Conservation (phyloP, 2,888 invertebrate genomes). For the Caenorhabditis afra region DNA sequence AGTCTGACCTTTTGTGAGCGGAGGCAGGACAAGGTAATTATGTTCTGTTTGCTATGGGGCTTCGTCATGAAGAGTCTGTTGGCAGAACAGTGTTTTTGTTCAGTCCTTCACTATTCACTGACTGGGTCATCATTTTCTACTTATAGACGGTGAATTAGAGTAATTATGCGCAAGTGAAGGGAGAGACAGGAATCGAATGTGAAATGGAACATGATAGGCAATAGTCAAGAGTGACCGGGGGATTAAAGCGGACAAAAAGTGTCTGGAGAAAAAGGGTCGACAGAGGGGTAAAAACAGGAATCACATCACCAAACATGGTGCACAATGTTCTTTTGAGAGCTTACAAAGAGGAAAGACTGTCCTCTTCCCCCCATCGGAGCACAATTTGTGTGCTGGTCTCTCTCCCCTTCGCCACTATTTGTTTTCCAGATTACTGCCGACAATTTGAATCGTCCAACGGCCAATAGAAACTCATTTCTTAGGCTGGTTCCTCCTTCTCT, state of each 20-base stretch:
- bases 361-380: conserved; percentile 7
- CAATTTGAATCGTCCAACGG: conserved; percentile 22
- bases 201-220: conserved; percentile 34
- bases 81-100: conserved; percentile 6
- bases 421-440: conserved; percentile 38
- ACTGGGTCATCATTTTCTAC: background rate
- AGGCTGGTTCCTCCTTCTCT: too few species aligned
- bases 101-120: background rate
- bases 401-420: conserved; percentile 6
- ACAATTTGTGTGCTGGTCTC: conserved; percentile 42
- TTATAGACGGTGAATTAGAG: background rate
- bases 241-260: conserved; percentile 39
- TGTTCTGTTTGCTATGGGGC: conserved; percentile 17
- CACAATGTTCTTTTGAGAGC: conserved; percentile 54
- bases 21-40: conserved; percentile 27
- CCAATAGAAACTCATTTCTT: conserved; percentile 16
- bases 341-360: conserved; percentile 41
- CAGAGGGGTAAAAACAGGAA: conserved; percentile 28
- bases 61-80: background rate
- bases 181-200: background rate
- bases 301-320: conserved; percentile 24
- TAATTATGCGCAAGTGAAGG: conserved; percentile 1
- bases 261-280: conserved; percentile 15
- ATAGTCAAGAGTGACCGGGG: conserved; percentile 27
- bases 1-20: conserved; percentile 35